Evolutionary conservation across 2,888 invertebrate species (phyloP).

Genomic region (Apantesis nais): DNA sequence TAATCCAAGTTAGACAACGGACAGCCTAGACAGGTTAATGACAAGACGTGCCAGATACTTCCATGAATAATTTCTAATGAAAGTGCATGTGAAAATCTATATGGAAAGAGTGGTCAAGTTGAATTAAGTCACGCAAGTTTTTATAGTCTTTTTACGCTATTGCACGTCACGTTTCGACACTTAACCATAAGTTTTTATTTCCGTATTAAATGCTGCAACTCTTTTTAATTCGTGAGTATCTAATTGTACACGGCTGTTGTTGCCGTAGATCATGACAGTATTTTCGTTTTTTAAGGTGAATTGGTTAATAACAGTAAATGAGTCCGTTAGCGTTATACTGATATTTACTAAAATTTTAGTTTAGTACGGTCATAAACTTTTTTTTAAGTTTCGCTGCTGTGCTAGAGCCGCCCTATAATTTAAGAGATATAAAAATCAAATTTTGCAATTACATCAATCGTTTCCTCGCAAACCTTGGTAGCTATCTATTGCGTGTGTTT

Average conservation of each 20-base stretch:
- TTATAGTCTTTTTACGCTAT: slow-evolving; percentile 33
- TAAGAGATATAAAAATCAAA: background rate
- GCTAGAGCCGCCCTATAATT: background rate
- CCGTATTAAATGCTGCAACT: slow-evolving; percentile 23
- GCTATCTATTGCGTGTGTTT: no score
- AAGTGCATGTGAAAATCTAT: slow-evolving; percentile 39
- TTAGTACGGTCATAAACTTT: background rate
- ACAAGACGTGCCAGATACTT: slow-evolving; percentile 33
- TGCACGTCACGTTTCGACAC: slow-evolving; percentile 37
- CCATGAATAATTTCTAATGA: slow-evolving; percentile 43
- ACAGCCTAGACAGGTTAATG: slow-evolving; percentile 54
- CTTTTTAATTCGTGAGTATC: slow-evolving; percentile 13
- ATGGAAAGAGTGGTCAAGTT: slow-evolving; percentile 35
- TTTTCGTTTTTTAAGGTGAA: background rate
- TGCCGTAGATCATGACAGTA: slow-evolving; percentile 2
- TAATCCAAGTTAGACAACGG: slow-evolving; percentile 41
- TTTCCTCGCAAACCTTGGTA: background rate
- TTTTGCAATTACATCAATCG: background rate
- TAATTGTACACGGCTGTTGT: slow-evolving; percentile 9
- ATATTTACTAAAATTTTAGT: background rate
- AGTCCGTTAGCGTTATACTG: background rate
- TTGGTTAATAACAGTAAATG: slow-evolving; percentile 1
- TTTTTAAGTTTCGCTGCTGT: background rate
- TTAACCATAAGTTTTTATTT: slow-evolving; percentile 37
- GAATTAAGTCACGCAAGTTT: slow-evolving; percentile 35